Evolutionary conservation across 2,113 vertebrate species (phyloP).

Genomic region (Datnioides undecimradiatus): DNA sequence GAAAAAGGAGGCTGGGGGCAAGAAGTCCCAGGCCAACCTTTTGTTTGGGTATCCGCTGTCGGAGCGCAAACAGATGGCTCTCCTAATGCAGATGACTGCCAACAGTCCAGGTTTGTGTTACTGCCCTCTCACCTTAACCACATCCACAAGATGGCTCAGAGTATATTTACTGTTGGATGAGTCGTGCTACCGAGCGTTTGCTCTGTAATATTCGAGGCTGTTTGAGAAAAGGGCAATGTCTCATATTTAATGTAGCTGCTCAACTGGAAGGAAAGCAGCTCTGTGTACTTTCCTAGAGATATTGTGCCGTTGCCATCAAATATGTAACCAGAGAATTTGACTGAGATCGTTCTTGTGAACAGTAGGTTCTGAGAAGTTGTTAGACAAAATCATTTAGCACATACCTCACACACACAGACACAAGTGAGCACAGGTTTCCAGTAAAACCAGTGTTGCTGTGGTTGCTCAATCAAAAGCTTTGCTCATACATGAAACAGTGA

Average conservation of each 20-base stretch:
- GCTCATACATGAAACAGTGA: neutral
- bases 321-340: neutral
- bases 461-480: neutral
- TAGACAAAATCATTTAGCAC: neutral
- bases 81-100: slow-evolving; percentile 99
- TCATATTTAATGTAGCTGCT: neutral
- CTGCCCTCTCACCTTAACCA: slow-evolving; percentile 14
- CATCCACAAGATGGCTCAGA: slow-evolving; percentile 16
- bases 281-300: neutral
- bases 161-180: slow-evolving; percentile 38
- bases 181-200: slow-evolving; percentile 26
- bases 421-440: slow-evolving; percentile 8
- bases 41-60: slow-evolving; percentile 98
- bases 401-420: neutral
- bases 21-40: slow-evolving; percentile 95
- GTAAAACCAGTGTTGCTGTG: slow-evolving; percentile 1
- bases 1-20: slow-evolving; percentile 94
- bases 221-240: neutral
- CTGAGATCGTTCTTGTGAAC: neutral
- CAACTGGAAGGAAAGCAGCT: neutral
- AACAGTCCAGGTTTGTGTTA: slow-evolving; percentile 95
- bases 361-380: neutral
- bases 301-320: neutral
- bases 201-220: slow-evolving; percentile 14
- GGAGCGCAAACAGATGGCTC: slow-evolving; percentile 98